A percentile compares a stretch with the other conserved stretches of the same genome.
phyloP scores from a whole-genome alignment of 2,888 invertebrate species.

The Rhagonycha fulva region DNA sequence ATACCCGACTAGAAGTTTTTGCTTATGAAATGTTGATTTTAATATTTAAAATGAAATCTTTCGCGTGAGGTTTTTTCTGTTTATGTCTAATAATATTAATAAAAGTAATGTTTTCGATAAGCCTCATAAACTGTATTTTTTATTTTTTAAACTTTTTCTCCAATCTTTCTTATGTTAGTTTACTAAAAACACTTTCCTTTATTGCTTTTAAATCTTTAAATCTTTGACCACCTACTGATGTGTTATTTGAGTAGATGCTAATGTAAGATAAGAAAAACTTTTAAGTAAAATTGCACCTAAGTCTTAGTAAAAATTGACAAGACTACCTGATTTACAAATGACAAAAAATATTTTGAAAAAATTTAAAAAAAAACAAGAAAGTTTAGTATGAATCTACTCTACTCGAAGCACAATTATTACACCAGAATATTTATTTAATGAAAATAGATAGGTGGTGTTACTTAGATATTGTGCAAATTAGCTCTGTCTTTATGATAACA shows the following conservation, averaged over 20 bases:
- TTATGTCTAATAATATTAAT: not conserved
- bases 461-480: no score
- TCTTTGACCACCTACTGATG: constrained; percentile 14
- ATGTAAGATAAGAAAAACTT: constrained; percentile 21
- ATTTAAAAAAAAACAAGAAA: no score
- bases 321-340: not conserved
- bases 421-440: no score
- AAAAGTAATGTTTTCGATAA: not conserved
- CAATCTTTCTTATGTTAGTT: not conserved
- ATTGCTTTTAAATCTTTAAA: not conserved
- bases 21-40: not conserved
- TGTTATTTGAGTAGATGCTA: constrained; percentile 17
- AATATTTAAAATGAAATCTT: not conserved
- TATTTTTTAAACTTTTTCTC: not conserved
- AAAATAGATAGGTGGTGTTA: no score
- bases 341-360: no score
- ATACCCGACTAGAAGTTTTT: not conserved
- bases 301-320: not conserved
- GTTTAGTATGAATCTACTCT: no score
- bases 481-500: no score
- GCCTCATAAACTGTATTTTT: not conserved
- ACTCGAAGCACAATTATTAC: no score
- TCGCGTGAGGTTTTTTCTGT: not conserved
- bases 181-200: not conserved
- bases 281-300: not conserved